Percentiles rank a stretch among this genome's conserved stretches.
These are phyloP conservation scores for Sardina pilchardus DNA, from an alignment of 2,113 vertebrate species.

Conservation along the genomic window DNA sequence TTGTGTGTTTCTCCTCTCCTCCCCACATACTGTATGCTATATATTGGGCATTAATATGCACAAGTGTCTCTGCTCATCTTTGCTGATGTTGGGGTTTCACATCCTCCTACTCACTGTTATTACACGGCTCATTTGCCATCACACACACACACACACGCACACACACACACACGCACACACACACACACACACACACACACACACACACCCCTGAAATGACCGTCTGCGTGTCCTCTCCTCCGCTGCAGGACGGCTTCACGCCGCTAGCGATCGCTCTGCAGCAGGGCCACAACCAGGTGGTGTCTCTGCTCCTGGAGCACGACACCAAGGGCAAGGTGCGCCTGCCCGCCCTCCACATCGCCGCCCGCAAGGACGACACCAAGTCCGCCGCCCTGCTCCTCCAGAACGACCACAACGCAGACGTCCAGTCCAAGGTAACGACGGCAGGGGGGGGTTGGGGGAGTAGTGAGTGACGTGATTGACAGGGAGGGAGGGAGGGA, in stretches of 20 bases:
- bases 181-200: not conserved
- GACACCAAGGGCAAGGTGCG: constrained; percentile 98
- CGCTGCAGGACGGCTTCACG: constrained; percentile 90
- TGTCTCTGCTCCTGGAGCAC: constrained; percentile 92
- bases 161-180: not conserved
- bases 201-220: not conserved
- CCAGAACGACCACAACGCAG: constrained; percentile 96
- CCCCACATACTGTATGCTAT: not conserved
- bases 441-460: fast-evolving
- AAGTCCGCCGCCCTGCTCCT: constrained; percentile 94
- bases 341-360: constrained; percentile 92
- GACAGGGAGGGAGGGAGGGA: not conserved
- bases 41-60: not conserved
- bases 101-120: not conserved
- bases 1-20: not conserved
- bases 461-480: constrained; percentile 32
- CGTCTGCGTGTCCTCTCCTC: not conserved
- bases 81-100: not conserved
- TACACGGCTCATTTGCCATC: not conserved
- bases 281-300: constrained; percentile 97
- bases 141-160: not conserved
- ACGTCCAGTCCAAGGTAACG: constrained; percentile 96
- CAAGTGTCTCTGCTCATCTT: not conserved
- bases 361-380: constrained; percentile 96
- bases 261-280: constrained; percentile 94